phyloP scores from a whole-genome alignment of 2,797 vertebrate species.

The Myripristis jacobus region DNA sequence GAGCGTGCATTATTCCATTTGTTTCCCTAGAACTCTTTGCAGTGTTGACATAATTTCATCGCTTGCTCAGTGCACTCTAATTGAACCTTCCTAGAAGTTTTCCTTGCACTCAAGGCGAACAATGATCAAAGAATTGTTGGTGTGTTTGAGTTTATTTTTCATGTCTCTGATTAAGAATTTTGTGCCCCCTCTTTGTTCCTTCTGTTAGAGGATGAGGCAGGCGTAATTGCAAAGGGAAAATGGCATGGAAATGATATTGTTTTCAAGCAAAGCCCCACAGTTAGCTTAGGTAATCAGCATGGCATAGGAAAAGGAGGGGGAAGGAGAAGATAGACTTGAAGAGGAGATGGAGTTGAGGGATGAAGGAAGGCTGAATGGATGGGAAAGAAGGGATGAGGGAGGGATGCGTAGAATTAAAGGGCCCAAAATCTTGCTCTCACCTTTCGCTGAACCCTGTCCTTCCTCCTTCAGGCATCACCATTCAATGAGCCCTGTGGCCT shows the following conservation, averaged over 20 bases:
- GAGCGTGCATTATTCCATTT: constrained; percentile 2
- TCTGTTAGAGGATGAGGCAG: constrained; percentile 29
- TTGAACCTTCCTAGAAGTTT: constrained; percentile 48
- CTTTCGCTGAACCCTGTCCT: constrained; percentile 67
- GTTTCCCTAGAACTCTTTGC: constrained; percentile 4
- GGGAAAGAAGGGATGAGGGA: constrained; percentile 22
- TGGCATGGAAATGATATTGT: constrained; percentile 17
- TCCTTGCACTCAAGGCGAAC: constrained; percentile 46
- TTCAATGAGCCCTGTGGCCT: constrained; percentile 50
- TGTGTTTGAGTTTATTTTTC: constrained; percentile 29
- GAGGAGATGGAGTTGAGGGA: too few relatives aligned
- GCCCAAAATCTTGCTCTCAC: constrained; percentile 45
- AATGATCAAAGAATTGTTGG: constrained; percentile 57
- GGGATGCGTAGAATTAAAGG: constrained; percentile 1
- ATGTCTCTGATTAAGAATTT: constrained; percentile 43
- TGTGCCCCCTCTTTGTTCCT: background rate
- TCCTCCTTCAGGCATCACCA: constrained; percentile 47
- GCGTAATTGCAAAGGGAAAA: constrained; percentile 49
- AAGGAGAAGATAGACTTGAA: too few relatives aligned
- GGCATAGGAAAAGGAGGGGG: background rate
- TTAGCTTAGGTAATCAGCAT: background rate
- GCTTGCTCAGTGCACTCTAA: constrained; percentile 26
- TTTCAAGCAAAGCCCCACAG: constrained; percentile 21
- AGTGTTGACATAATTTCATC: constrained; percentile 40
- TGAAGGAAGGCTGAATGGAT: constrained; percentile 6